These are phyloP conservation scores for Hofmannophila pseudospretella DNA, from an alignment of 2,888 invertebrate genomes.

Conservation along the genomic window DNA sequence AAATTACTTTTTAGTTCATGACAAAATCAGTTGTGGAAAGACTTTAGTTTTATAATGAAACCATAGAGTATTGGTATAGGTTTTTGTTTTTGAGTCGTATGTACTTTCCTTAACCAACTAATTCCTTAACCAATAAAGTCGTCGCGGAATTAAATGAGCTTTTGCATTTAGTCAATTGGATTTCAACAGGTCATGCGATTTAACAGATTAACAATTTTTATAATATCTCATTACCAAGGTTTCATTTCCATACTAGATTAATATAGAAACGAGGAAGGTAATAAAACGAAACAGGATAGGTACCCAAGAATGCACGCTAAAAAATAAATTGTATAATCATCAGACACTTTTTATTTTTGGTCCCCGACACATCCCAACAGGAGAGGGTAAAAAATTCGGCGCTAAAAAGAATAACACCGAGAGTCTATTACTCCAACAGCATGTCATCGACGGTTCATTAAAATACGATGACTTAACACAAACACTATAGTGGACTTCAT, in stretches of 20 bases:
- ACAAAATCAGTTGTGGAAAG: too few relatives aligned
- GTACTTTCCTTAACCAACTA: too few relatives aligned
- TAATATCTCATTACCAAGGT: too few relatives aligned
- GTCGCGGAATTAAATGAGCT: too few relatives aligned
- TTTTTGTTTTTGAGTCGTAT: too few relatives aligned
- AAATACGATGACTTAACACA: slow-evolving; percentile 76
- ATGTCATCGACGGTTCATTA: slow-evolving; percentile 77
- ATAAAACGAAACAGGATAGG: slow-evolving; percentile 49
- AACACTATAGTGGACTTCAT: slow-evolving; percentile 75
- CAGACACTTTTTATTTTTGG: slow-evolving; percentile 47
- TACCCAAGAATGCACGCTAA: slow-evolving; percentile 46
- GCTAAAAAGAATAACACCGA: slow-evolving; percentile 73
- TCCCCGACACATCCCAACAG: slow-evolving; percentile 49
- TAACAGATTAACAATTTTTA: too few relatives aligned
- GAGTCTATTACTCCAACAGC: slow-evolving; percentile 75
- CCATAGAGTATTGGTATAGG: too few relatives aligned
- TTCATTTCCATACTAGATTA: background rate
- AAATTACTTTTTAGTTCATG: too few relatives aligned
- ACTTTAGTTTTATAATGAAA: too few relatives aligned
- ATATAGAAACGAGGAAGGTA: slow-evolving; percentile 44
- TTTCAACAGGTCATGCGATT: too few relatives aligned
- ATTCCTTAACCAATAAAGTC: too few relatives aligned
- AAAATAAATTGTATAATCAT: slow-evolving; percentile 37
- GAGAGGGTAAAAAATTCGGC: slow-evolving; percentile 59
- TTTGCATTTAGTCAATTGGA: too few relatives aligned